Conservation (phyloP, 2,113 vertebrate species). For the Pelmatolapia mariae region DNA sequence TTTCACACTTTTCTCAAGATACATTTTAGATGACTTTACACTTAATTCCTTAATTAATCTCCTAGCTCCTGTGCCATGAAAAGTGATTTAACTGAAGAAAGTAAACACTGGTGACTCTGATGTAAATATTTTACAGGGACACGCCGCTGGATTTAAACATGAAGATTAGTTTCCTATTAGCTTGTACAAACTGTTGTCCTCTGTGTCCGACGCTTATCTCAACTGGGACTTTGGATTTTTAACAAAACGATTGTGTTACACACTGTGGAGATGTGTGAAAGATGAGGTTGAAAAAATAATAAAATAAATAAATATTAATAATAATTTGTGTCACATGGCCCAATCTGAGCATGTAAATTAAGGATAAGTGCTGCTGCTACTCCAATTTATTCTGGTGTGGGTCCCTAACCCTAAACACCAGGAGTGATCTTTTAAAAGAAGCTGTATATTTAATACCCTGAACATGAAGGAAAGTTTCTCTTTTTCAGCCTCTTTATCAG, state of each 20-base stretch:
- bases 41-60: neutral
- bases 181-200: neutral
- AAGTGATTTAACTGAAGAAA: neutral
- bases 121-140: conserved; percentile 20
- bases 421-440: neutral
- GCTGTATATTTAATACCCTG: neutral
- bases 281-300: neutral
- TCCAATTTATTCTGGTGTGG: neutral
- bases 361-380: neutral
- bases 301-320: neutral
- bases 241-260: neutral
- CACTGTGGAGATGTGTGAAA: neutral
- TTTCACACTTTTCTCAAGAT: neutral
- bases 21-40: neutral
- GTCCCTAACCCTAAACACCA: neutral
- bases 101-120: neutral
- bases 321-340: neutral
- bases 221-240: neutral
- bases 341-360: neutral
- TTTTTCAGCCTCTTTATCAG: neutral
- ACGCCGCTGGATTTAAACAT: neutral
- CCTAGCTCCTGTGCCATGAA: neutral
- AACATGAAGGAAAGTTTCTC: neutral
- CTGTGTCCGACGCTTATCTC: neutral
- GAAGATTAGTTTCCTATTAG: neutral